A percentile compares a stretch with the other conserved stretches of the same genome.
Evolutionary conservation across 2,113 vertebrate genomes (phyloP).

Genomic region (Dasyurus viverrinus): DNA sequence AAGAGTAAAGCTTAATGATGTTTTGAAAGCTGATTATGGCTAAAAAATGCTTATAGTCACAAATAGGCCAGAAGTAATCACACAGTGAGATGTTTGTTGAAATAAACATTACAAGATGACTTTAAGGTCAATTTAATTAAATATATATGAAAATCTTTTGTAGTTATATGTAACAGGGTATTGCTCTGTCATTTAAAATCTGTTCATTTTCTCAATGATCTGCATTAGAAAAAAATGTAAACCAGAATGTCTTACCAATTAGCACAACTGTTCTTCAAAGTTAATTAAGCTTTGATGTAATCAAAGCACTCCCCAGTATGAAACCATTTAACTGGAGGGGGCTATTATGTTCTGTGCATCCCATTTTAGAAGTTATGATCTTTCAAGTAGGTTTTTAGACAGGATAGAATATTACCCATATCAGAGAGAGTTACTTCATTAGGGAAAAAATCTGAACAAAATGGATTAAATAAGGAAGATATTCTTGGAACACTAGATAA

Average conservation of each 20-base stretch:
- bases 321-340: background rate
- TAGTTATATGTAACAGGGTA: slow-evolving; percentile 47
- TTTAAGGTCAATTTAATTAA: slow-evolving; percentile 79
- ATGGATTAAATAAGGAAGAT: slow-evolving; percentile 34
- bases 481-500: background rate
- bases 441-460: background rate
- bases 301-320: slow-evolving; percentile 38
- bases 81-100: slow-evolving; percentile 67
- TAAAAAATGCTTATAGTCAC: slow-evolving; percentile 63
- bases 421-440: background rate
- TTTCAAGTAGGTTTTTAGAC: background rate
- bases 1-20: slow-evolving; percentile 69
- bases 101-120: slow-evolving; percentile 73
- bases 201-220: slow-evolving; percentile 59
- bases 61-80: slow-evolving; percentile 61
- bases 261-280: slow-evolving; percentile 56
- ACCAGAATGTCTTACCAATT: slow-evolving; percentile 50
- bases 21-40: slow-evolving; percentile 60
- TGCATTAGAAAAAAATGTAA: slow-evolving; percentile 54
- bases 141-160: slow-evolving; percentile 66
- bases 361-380: background rate
- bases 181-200: slow-evolving; percentile 61
- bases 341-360: background rate
- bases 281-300: slow-evolving; percentile 70
- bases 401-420: background rate